These are phyloP conservation scores for Okapia johnstoni DNA, from an alignment of 2,113 vertebrate species.

Conservation along the genomic window DNA sequence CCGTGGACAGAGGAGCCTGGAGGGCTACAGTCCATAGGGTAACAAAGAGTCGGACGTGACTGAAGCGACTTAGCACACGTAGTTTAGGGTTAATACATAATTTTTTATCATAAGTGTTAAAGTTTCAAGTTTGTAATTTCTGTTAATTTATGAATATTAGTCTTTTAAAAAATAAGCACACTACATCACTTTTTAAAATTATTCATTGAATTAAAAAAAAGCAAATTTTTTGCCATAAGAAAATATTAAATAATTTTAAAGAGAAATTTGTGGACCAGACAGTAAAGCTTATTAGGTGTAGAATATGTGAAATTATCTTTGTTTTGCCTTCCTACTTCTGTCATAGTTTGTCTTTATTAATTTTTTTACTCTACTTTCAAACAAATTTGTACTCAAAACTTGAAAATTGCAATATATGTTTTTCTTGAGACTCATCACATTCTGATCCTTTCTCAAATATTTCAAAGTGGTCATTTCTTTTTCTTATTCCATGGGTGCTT, in stretches of 20 bases:
- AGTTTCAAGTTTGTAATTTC: background rate
- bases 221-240: background rate
- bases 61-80: background rate
- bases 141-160: background rate
- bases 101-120: background rate
- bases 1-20: background rate
- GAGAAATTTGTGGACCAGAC: background rate
- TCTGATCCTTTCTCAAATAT: background rate
- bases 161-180: background rate
- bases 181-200: background rate
- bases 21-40: background rate
- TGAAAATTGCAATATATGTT: background rate
- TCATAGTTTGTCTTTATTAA: background rate
- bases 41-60: background rate
- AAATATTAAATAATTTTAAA: background rate
- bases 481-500: background rate
- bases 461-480: background rate
- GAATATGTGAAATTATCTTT: background rate
- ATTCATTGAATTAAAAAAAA: background rate
- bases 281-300: background rate
- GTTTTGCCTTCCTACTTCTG: background rate
- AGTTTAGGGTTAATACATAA: background rate
- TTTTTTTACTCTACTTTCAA: background rate
- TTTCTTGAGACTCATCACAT: background rate
- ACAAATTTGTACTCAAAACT: background rate